These are phyloP conservation scores for Lutjanus campechanus DNA, from an alignment of 2,797 vertebrate genomes.

Conservation along the genomic window DNA sequence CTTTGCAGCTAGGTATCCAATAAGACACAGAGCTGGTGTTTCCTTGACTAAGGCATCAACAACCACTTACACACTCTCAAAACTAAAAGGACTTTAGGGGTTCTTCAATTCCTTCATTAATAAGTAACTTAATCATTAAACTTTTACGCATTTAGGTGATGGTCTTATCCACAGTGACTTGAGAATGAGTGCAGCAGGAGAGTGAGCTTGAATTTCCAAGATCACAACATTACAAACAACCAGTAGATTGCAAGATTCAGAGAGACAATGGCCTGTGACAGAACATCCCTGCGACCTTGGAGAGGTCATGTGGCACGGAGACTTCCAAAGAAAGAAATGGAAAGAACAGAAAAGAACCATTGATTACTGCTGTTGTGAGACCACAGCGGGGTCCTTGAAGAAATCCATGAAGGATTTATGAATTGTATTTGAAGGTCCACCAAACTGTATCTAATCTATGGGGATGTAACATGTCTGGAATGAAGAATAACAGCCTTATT, in stretches of 20 bases:
- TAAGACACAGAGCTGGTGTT: conserved; percentile 14
- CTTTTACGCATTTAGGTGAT: conserved; percentile 52
- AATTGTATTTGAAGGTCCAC: conserved; percentile 47
- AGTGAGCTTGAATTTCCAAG: conserved; percentile 54
- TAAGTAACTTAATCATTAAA: conserved; percentile 63
- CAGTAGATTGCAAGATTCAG: conserved; percentile 44
- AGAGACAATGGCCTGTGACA: conserved; percentile 28
- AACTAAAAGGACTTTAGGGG: conserved; percentile 36
- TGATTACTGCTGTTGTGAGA: background rate
- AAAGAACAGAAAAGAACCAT: conserved; percentile 4
- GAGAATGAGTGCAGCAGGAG: conserved; percentile 41
- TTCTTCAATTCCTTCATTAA: conserved; percentile 68
- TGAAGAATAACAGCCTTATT: conserved; percentile 47
- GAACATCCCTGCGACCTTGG: conserved; percentile 13
- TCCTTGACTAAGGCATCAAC: conserved; percentile 8
- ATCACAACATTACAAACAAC: conserved; percentile 59
- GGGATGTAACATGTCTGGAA: conserved; percentile 40
- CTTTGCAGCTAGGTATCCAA: background rate
- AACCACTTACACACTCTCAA: conserved; percentile 23
- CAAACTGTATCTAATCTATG: conserved; percentile 65
- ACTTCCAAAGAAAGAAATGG: background rate
- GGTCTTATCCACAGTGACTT: conserved; percentile 53
- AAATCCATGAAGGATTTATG: conserved; percentile 35
- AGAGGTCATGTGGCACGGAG: conserved; percentile 6
- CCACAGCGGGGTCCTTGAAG: background rate